Base-by-base conservation (phyloP, 2,113 vertebrate genomes). In the Spilogale gracilis region DNA sequence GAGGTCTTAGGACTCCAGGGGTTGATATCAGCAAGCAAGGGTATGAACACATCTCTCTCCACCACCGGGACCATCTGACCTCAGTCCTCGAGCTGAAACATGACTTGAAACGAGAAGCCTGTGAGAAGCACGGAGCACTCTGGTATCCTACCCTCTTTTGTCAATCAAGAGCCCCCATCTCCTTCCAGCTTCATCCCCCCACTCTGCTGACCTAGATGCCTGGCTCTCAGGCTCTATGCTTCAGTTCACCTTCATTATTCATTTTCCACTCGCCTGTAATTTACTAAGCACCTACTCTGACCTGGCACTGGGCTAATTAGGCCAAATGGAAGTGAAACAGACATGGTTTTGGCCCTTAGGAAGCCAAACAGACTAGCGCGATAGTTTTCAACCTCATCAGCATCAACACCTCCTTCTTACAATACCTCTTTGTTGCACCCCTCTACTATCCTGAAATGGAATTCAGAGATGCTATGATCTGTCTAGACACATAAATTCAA, bases 271-370 rank as follows among this genome's bases (percentile, higher is more conserved):
- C 32, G 1, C 84, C 60, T 18, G 25, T 85, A 90, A 30, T 90
- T 95, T 95, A 92, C 94, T 95, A 79, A 92, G 89, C 54, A 91
- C 90, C 48, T 89, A 86, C 80, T 96, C 94, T 87, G 38, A 81
- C 69, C 60, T 80, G 65, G n/a, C 30, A 30, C 67, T 92, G 32
- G 56, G 78, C 93, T 94, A 91, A 94, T 86, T 89, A 97, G 61
- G 91, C 58, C 89, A 89, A 96, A 86, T 73, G 27, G 73, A 94
- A 94, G 65, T n/a, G 82, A 91, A 78, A 92, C 17, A 95, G 60
- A 69, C 43, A 63, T 45, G 73, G 17, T 58, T 48, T n/a, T 78
- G 60, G 79, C n/a, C n/a, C 86, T 86, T n/a, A 85, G 50, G 11
- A 95, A 97, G 88, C 88, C 23, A 45, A 45, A 71, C 69, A 71